phyloP scores from a whole-genome alignment of 2,888 invertebrate genomes.

The Noctua janthe region DNA sequence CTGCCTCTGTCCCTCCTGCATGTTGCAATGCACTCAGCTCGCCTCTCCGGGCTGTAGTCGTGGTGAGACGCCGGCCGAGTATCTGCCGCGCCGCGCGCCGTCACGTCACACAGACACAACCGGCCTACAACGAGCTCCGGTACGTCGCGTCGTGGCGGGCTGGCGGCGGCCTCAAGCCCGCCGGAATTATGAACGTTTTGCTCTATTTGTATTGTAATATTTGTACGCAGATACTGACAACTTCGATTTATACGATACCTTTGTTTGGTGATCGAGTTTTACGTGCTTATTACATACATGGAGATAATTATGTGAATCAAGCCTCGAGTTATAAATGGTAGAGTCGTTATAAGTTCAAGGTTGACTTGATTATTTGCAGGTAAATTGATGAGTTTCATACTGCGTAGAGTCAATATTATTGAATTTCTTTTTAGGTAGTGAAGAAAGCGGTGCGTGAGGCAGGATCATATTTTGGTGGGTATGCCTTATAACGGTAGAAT shows the following conservation, averaged over 20 bases:
- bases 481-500: neutral
- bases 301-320: constrained; percentile 29
- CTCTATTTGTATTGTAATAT: constrained; percentile 66
- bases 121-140: constrained; percentile 56
- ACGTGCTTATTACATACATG: constrained; percentile 30
- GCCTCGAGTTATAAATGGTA: constrained; percentile 20
- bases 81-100: constrained; percentile 65
- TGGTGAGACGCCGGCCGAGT: constrained; percentile 74
- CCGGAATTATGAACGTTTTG: constrained; percentile 66
- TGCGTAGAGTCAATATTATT: constrained; percentile 26
- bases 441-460: neutral
- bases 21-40: constrained; percentile 86
- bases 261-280: constrained; percentile 39
- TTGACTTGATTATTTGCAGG: constrained; percentile 50
- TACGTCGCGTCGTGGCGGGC: constrained; percentile 41
- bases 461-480: neutral
- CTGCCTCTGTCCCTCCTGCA: constrained; percentile 83
- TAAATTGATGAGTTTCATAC: constrained; percentile 30
- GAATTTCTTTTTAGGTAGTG: neutral
- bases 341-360: constrained; percentile 58
- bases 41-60: constrained; percentile 75
- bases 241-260: constrained; percentile 35
- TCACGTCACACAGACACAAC: constrained; percentile 72
- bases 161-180: constrained; percentile 41
- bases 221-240: constrained; percentile 57